A percentile compares a stretch with the other conserved stretches of the same genome.
phyloP scores from a whole-genome alignment of 2,113 vertebrate species.

The Sinocyclocheilus anshuiensis region DNA sequence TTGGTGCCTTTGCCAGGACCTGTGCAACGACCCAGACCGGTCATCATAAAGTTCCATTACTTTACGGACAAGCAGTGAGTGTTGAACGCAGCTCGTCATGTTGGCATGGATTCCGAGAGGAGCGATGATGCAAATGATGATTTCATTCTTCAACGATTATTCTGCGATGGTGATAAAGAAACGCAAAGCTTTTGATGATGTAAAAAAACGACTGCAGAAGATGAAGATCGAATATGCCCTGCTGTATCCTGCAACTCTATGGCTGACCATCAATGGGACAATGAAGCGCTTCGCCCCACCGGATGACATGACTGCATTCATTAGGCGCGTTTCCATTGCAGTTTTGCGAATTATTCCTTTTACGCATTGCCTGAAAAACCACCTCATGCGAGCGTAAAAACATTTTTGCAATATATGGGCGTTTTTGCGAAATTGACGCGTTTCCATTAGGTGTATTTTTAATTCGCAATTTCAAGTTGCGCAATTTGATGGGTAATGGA shows the following conservation, averaged over 20 bases:
- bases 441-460: too few species aligned
- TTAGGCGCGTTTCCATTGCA: too few species aligned
- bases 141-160: conserved; percentile 44
- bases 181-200: conserved; percentile 26
- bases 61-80: conserved; percentile 30
- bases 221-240: conserved; percentile 2
- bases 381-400: too few species aligned
- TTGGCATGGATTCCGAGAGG: not conserved
- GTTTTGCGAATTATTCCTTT: too few species aligned
- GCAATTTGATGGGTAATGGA: too few species aligned
- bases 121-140: not conserved
- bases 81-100: too few species aligned
- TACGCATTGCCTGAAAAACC: too few species aligned
- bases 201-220: conserved; percentile 19
- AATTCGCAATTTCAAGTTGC: too few species aligned
- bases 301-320: too few species aligned
- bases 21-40: conserved; percentile 24
- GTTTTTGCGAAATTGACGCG: too few species aligned
- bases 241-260: conserved; percentile 20
- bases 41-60: conserved; percentile 34
- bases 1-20: not conserved
- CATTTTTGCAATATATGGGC: too few species aligned
- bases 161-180: conserved; percentile 36
- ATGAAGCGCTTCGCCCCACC: too few species aligned
- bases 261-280: not conserved